Conservation (phyloP, 2,888 invertebrate genomes). For the Trachelus troglodyta region DNA sequence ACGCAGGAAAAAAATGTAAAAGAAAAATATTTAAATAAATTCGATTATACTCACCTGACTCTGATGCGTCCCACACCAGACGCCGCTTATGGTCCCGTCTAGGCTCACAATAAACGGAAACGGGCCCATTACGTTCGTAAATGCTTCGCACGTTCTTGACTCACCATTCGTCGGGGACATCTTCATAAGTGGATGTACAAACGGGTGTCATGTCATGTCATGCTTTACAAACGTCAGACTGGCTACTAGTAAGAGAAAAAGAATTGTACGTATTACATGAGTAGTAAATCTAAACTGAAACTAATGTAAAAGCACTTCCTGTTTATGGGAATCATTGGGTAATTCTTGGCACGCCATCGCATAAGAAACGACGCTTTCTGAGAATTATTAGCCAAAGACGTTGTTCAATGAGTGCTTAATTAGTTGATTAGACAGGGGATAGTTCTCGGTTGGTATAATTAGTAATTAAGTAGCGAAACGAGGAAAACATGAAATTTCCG, state of each 20-base stretch:
- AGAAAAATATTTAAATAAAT: background rate
- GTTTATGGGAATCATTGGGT: background rate
- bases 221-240: conserved; percentile 17
- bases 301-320: background rate
- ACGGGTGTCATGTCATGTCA: conserved; percentile 46
- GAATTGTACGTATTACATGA: background rate
- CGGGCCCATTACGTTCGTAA: conserved; percentile 19
- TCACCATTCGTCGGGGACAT: conserved; percentile 34
- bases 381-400: background rate
- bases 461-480: background rate
- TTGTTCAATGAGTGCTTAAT: background rate
- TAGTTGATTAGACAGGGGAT: background rate
- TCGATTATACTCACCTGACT: background rate
- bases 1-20: background rate
- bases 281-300: background rate
- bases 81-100: background rate
- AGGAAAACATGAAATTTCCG: background rate
- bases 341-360: background rate
- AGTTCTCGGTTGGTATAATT: background rate
- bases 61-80: background rate
- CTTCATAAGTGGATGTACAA: conserved; percentile 48
- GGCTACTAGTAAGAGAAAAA: background rate
- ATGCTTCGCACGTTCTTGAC: conserved; percentile 30
- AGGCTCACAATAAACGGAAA: background rate
- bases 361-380: background rate